Percentiles rank a stretch among this genome's conserved stretches.
Evolutionary conservation across 1,140 invertebrate genomes (phyloP).

Genomic region (Aplysia californica): DNA sequence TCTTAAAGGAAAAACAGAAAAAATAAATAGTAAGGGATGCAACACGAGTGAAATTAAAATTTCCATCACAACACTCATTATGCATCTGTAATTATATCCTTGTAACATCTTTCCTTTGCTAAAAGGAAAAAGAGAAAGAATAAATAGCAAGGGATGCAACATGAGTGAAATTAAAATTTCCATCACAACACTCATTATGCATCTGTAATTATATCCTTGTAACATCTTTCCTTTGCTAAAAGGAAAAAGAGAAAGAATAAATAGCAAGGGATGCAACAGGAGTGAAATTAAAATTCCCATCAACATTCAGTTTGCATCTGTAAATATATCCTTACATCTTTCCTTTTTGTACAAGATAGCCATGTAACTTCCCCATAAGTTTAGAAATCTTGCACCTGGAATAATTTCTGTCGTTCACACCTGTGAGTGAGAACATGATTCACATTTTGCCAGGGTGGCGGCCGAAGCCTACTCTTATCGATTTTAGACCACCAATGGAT

Average conservation of each 20-base stretch:
- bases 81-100: neutral
- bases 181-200: neutral
- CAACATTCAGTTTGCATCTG: neutral
- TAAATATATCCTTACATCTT: neutral
- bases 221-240: neutral
- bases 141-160: too few relatives aligned
- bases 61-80: neutral
- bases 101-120: neutral
- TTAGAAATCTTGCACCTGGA: too few relatives aligned
- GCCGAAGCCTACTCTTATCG: too few relatives aligned
- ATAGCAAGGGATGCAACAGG: neutral
- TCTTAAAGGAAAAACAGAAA: too few relatives aligned
- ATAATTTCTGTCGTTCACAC: too few relatives aligned
- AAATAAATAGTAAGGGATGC: too few relatives aligned
- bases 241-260: too few relatives aligned
- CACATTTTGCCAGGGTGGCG: too few relatives aligned
- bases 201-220: neutral
- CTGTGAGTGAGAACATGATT: neutral
- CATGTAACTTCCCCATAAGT: too few relatives aligned
- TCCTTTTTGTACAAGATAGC: too few relatives aligned
- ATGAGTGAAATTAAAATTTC: neutral
- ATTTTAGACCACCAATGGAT: too few relatives aligned
- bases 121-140: too few relatives aligned
- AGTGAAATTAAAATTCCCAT: neutral
- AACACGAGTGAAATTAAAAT: neutral